Conservation (phyloP, 2,797 vertebrate species). For the Ambastaia sidthimunki region DNA sequence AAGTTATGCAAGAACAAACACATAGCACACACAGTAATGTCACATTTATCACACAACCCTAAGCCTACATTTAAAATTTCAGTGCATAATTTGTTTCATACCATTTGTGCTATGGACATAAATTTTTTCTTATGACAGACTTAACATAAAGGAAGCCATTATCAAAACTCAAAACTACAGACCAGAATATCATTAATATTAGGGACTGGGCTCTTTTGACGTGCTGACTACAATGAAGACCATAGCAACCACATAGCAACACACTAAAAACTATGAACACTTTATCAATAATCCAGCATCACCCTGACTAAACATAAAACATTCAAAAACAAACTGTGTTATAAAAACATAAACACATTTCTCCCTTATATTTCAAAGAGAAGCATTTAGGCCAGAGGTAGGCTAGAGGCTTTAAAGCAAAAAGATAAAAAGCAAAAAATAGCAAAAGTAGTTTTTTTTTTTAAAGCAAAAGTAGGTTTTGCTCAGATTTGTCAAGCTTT, state of each 20-base stretch:
- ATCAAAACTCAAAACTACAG: background rate
- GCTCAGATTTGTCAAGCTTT: too few relatives aligned
- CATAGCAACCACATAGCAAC: background rate
- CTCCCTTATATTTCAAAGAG: background rate
- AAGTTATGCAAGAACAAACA: constrained; percentile 10
- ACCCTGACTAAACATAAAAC: too few relatives aligned
- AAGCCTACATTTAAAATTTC: background rate
- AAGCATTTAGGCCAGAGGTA: constrained; percentile 18
- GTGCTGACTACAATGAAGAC: background rate
- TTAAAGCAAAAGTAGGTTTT: background rate
- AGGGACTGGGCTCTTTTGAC: background rate
- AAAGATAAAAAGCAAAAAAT: background rate
- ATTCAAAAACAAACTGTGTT: background rate
- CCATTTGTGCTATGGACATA: background rate
- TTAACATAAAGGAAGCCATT: too few relatives aligned
- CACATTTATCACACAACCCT: background rate
- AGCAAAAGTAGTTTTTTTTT: background rate
- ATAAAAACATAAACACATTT: constrained; percentile 11
- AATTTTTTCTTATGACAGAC: background rate
- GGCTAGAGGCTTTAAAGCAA: constrained; percentile 8
- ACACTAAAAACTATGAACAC: background rate
- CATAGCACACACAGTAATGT: background rate
- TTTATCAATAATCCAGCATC: background rate
- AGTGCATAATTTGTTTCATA: background rate
- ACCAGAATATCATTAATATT: background rate